Conservation (phyloP, 2,888 invertebrate species). For the Nemoura dubitans region DNA sequence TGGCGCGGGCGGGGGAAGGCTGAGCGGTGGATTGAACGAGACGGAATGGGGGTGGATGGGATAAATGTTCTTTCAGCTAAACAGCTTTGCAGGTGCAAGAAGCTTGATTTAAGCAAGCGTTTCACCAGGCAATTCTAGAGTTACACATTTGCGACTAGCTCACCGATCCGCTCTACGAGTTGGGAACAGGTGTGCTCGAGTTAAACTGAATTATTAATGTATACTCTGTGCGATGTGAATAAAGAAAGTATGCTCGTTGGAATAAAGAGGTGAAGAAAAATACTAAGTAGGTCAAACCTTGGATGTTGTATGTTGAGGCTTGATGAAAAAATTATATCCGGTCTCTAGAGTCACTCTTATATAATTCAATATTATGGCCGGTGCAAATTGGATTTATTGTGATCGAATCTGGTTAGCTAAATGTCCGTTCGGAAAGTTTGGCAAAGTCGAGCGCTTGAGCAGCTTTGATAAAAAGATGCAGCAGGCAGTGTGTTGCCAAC, state of each 20-base stretch:
- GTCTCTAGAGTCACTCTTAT: background rate
- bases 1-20: slow-evolving; percentile 13
- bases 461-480: background rate
- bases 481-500: background rate
- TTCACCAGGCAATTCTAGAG: background rate
- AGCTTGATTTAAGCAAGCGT: background rate
- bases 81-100: slow-evolving; percentile 1
- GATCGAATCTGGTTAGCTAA: background rate
- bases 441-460: background rate
- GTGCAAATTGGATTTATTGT: background rate
- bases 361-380: background rate
- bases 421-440: background rate
- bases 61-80: slow-evolving; percentile 32
- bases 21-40: slow-evolving; percentile 43
- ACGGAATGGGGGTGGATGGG: slow-evolving; percentile 47
- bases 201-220: background rate
- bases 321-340: background rate
- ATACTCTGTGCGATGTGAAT: background rate
- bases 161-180: background rate
- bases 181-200: background rate
- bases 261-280: background rate
- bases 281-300: background rate
- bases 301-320: background rate
- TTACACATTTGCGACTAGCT: background rate
- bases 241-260: background rate